Evolutionary conservation across 2,888 invertebrate species (phyloP).

Genomic region (Dryomyza anilis): DNA sequence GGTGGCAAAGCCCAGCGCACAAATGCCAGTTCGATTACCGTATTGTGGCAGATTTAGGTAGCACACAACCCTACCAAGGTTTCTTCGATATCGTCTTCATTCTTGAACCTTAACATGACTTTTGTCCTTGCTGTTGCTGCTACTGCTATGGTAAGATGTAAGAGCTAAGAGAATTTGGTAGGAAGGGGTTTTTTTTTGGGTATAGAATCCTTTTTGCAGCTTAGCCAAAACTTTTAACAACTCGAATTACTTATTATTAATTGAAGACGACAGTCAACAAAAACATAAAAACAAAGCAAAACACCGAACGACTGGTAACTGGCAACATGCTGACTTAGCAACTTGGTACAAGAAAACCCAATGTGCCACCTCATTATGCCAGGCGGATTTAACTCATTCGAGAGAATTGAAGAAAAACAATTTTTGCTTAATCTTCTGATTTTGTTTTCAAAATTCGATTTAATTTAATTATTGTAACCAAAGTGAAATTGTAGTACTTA

Average conservation of each 20-base stretch:
- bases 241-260: constrained; percentile 28
- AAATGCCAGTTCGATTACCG: constrained; percentile 16
- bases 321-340: constrained; percentile 11
- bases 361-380: neutral
- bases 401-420: constrained; percentile 19
- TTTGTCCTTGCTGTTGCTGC: constrained; percentile 5
- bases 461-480: constrained; percentile 22
- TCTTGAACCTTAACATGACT: constrained; percentile 16
- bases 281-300: constrained; percentile 3
- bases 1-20: too few relatives aligned
- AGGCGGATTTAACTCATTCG: neutral
- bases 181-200: neutral
- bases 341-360: neutral
- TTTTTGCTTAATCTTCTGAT: constrained; percentile 25
- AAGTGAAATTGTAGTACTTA: neutral
- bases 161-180: neutral
- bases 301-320: too few relatives aligned
- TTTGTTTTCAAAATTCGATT: constrained; percentile 26
- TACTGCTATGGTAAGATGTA: neutral
- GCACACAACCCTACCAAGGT: neutral
- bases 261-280: constrained; percentile 27
- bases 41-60: constrained; percentile 8
- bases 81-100: neutral
- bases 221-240: constrained; percentile 26
- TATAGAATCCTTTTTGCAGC: constrained; percentile 23